Evolutionary conservation across 2,797 vertebrate genomes (phyloP).

Genomic region (Valencia hispanica): DNA sequence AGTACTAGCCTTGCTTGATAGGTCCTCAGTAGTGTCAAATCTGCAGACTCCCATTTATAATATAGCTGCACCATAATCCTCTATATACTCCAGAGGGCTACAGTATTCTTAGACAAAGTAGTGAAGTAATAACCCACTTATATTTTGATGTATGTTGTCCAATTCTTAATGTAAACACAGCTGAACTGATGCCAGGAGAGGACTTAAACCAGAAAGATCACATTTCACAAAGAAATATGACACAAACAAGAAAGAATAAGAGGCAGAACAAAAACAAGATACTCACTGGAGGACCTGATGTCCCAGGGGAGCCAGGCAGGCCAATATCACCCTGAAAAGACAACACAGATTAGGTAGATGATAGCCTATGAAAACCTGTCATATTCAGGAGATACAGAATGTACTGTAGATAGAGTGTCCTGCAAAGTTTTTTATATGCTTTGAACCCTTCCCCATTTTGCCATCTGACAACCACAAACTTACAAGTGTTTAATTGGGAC

Average conservation of each 20-base stretch:
- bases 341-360: slow-evolving; percentile 31
- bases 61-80: slow-evolving; percentile 32
- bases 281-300: slow-evolving; percentile 86
- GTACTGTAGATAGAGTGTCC: neutral
- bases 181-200: slow-evolving; percentile 38
- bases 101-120: slow-evolving; percentile 6
- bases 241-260: neutral
- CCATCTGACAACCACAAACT: neutral
- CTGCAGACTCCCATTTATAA: slow-evolving; percentile 49
- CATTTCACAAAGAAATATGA: slow-evolving; percentile 33
- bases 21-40: slow-evolving; percentile 62
- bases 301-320: slow-evolving; percentile 85
- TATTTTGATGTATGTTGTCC: slow-evolving; percentile 28
- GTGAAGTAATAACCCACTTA: slow-evolving; percentile 3
- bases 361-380: slow-evolving; percentile 37
- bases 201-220: slow-evolving; percentile 45
- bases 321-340: slow-evolving; percentile 90
- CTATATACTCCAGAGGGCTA: slow-evolving; percentile 4
- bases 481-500: too few species aligned
- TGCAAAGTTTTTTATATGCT: neutral
- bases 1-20: slow-evolving; percentile 64
- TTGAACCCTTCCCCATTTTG: neutral
- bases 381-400: slow-evolving; percentile 18
- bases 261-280: neutral
- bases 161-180: slow-evolving; percentile 31